Evolutionary conservation across 2,888 invertebrate species (phyloP).

Genomic region (Sarcophaga subvicina): DNA sequence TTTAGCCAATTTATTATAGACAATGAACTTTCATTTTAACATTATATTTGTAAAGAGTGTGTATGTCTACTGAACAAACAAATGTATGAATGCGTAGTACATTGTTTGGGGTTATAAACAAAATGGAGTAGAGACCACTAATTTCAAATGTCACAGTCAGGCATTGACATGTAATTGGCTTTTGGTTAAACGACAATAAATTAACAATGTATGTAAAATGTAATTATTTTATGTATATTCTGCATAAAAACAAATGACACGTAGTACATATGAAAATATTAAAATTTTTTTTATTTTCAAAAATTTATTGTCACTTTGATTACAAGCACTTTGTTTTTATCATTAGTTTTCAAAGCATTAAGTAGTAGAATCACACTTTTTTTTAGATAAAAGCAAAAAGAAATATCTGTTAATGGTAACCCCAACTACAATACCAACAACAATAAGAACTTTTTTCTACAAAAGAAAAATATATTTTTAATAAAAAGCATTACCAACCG

Average conservation of each 20-base stretch:
- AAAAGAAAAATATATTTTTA: constrained; percentile 24
- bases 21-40: constrained; percentile 53
- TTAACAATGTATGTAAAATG: constrained; percentile 15
- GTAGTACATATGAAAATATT: background rate
- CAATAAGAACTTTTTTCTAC: background rate
- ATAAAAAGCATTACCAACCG: constrained; percentile 18
- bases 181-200: constrained; percentile 56
- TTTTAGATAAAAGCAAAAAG: constrained; percentile 50
- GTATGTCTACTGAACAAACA: constrained; percentile 14
- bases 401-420: constrained; percentile 47
- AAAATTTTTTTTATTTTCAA: background rate
- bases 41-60: constrained; percentile 14
- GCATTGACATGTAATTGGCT: constrained; percentile 63
- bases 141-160: constrained; percentile 66
- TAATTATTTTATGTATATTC: background rate
- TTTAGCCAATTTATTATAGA: constrained; percentile 36
- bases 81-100: constrained; percentile 10
- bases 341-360: constrained; percentile 59
- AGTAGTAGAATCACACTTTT: constrained; percentile 40
- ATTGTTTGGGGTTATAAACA: constrained; percentile 24
- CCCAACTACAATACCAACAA: constrained; percentile 20
- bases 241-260: background rate
- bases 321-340: constrained; percentile 33
- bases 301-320: background rate
- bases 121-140: constrained; percentile 65